Evolutionary conservation across 2,113 vertebrate species (phyloP).

Genomic region (Abramis brama): DNA sequence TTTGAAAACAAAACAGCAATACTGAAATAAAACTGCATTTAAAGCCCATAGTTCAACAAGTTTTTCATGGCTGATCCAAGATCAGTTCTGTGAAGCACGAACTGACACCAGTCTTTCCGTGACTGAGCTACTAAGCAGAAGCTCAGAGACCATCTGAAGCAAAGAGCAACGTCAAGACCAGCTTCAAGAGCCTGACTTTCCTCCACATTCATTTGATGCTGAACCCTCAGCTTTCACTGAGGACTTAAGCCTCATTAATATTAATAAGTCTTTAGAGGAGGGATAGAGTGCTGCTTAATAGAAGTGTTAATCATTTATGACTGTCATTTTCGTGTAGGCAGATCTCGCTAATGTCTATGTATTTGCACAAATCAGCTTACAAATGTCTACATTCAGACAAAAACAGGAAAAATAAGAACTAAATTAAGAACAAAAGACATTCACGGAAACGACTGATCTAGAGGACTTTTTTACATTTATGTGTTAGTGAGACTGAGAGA

Average conservation of each 20-base stretch:
- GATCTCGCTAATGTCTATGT: slow-evolving; percentile 72
- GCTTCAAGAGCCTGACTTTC: slow-evolving; percentile 63
- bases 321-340: slow-evolving; percentile 69
- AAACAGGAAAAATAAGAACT: slow-evolving; percentile 67
- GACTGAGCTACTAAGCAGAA: slow-evolving; percentile 17
- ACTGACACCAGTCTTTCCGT: neutral
- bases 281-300: slow-evolving; percentile 74
- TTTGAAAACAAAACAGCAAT: neutral
- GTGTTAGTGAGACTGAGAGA: neutral
- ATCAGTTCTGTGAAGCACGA: slow-evolving; percentile 15
- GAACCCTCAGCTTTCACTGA: slow-evolving; percentile 70
- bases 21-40: neutral
- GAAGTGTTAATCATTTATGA: slow-evolving; percentile 79
- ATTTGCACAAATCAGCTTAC: slow-evolving; percentile 79
- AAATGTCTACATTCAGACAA: slow-evolving; percentile 68
- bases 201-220: slow-evolving; percentile 75
- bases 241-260: slow-evolving; percentile 77
- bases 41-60: neutral
- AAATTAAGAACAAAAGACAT: slow-evolving; percentile 45
- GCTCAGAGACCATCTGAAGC: slow-evolving; percentile 29
- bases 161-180: slow-evolving; percentile 24
- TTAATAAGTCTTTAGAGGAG: slow-evolving; percentile 70
- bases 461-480: slow-evolving; percentile 16
- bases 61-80: neutral
- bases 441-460: neutral